A percentile compares a stretch with the other conserved stretches of the same genome.
These are phyloP conservation scores for Troglohyphantes excavatus DNA, from an alignment of 2,888 invertebrate species.

Conservation along the genomic window DNA sequence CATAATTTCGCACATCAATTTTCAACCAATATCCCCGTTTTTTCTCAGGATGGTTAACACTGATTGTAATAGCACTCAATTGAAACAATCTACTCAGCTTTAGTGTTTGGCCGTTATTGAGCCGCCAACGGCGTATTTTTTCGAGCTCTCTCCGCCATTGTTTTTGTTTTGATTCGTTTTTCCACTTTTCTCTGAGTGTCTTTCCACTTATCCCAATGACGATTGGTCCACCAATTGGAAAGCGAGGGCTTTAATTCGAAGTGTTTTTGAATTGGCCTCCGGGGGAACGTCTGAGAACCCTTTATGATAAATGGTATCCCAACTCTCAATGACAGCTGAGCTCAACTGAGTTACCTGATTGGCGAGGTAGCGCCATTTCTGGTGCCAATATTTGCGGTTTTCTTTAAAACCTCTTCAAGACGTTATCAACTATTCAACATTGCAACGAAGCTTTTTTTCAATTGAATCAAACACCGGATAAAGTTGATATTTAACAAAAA, in stretches of 20 bases:
- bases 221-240: slow-evolving; percentile 44
- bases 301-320: slow-evolving; percentile 75
- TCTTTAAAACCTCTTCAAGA: too few relatives aligned
- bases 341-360: neutral
- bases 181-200: slow-evolving; percentile 10
- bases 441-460: too few relatives aligned
- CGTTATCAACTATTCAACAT: too few relatives aligned
- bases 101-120: slow-evolving; percentile 15
- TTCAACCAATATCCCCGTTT: neutral
- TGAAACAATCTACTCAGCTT: slow-evolving; percentile 45
- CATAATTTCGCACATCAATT: neutral
- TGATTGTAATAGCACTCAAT: slow-evolving; percentile 47
- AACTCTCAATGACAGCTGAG: slow-evolving; percentile 55
- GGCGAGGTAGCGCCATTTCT: slow-evolving; percentile 27
- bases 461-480: too few relatives aligned
- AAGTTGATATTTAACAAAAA: too few relatives aligned
- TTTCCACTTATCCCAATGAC: slow-evolving; percentile 45
- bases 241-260: slow-evolving; percentile 64
- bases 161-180: neutral
- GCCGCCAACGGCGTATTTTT: slow-evolving; percentile 21
- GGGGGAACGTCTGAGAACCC: slow-evolving; percentile 65
- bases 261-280: slow-evolving; percentile 66
- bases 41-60: slow-evolving; percentile 23
- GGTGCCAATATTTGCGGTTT: neutral
- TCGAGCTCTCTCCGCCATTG: neutral